A percentile compares a stretch with the other conserved stretches of the same genome.
Conservation (phyloP, 1,140 invertebrate genomes). For the Leptinotarsa defecta region DNA sequence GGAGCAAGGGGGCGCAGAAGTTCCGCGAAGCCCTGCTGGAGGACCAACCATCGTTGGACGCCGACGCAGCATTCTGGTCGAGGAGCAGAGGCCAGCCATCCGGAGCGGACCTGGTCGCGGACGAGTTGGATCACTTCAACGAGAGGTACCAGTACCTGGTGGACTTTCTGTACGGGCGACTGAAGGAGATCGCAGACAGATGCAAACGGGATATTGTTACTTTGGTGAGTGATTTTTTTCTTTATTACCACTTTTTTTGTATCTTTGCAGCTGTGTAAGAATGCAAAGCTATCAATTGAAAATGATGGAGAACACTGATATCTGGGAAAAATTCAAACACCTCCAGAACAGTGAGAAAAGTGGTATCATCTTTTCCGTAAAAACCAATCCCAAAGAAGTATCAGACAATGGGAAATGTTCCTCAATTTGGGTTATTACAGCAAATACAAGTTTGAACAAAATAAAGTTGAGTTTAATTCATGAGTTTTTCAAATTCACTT, state of each 20-base stretch:
- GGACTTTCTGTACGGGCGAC: constrained; percentile 71
- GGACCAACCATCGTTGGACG: constrained; percentile 81
- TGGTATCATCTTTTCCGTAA: too few species aligned
- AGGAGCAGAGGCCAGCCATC: constrained; percentile 49
- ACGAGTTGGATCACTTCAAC: constrained; percentile 86
- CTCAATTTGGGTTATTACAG: too few species aligned
- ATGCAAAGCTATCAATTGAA: too few species aligned
- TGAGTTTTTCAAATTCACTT: too few species aligned
- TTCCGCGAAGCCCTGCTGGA: constrained; percentile 88
- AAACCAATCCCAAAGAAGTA: too few species aligned
- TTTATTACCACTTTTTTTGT: neutral
- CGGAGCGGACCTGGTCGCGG: constrained; percentile 80
- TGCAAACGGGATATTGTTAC: constrained; percentile 67
- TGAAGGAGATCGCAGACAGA: constrained; percentile 64
- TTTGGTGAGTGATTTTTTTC: constrained; percentile 63
- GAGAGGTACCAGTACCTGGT: constrained; percentile 77
- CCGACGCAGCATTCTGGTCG: constrained; percentile 56
- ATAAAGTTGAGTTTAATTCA: too few species aligned
- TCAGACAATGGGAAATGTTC: too few species aligned
- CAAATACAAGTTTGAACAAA: too few species aligned
- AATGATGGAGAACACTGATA: too few species aligned
- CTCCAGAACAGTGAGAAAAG: too few species aligned
- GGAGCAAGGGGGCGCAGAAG: constrained; percentile 64
- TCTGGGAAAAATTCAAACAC: too few species aligned
- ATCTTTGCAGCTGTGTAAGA: too few species aligned